Evolutionary conservation across 2,113 vertebrate species (phyloP), one percentile per base, ranked within the genome.

Genomic region (Echinops telfairi): DNA sequence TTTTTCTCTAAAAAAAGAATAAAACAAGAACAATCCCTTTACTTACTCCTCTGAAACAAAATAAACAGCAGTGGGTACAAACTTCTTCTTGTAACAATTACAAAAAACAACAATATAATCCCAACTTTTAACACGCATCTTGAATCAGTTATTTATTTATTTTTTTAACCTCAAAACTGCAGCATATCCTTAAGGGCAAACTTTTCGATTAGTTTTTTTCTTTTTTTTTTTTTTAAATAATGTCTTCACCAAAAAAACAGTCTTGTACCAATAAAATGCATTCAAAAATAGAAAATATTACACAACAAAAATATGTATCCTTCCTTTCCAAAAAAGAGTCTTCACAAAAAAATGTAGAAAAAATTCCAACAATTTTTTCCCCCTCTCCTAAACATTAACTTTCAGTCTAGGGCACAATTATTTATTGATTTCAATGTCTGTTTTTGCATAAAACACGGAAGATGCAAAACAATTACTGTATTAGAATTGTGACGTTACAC

Each of bases 261-360:
- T 98, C 98, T 98, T 98, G 98, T 98, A 98, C 98, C 98, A 98
- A 98, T 98, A 98, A 98, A 98, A 98, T 98, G 98, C 98, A 98
- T 98, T 98, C 98, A 98, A 98, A 98, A 98, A 98, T 98, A 98
- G 98, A 98, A 98, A 98, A 98, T 98, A 98, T 98, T 98, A 98
- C 98, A 98, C 98, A 98, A 98, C 98, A 98, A 98, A 98, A 98
- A 98, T 98, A 98, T 98, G 98, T 98, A 98, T 98, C 98, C 98
- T 98, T 98, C 98, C 98, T 98, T 98, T 98, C 98, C 97, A 98
- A 98, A 98, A 97, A 98, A 98, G 97, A 98, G 98, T 98, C 98
- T 98, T 98, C 98, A 98, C 98, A 98, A 98, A 98, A 98, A 98
- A 97, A 98, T 98, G 98, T 98, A 98, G 98, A 98, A 97, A 98